phyloP scores from a whole-genome alignment of 2,888 invertebrate genomes.

The Andrena minutula region DNA sequence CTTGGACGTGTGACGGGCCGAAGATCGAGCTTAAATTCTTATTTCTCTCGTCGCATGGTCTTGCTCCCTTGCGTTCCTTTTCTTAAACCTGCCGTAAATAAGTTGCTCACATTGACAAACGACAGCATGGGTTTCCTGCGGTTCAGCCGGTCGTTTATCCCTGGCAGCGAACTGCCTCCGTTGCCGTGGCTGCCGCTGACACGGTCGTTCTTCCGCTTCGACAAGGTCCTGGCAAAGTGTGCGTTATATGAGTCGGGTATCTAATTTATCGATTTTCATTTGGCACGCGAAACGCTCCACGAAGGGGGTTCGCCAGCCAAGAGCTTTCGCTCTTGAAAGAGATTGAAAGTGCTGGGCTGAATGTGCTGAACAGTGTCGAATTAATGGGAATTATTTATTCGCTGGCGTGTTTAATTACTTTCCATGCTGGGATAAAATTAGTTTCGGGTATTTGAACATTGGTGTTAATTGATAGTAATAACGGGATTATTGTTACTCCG shows the following conservation, averaged over 20 bases:
- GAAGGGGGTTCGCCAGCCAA: not conserved
- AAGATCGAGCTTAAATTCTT: constrained; percentile 34
- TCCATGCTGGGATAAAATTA: too few species aligned
- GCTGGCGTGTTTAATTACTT: too few species aligned
- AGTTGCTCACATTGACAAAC: constrained; percentile 56
- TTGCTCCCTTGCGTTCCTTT: constrained; percentile 25
- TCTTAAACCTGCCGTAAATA: constrained; percentile 45
- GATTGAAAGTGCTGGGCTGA: too few species aligned
- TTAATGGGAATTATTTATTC: not conserved
- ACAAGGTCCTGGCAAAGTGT: constrained; percentile 36
- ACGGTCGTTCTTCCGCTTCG: constrained; percentile 33
- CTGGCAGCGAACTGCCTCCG: constrained; percentile 41
- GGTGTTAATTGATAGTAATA: too few species aligned
- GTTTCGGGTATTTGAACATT: too few species aligned
- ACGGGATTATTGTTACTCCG: too few species aligned
- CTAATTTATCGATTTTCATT: constrained; percentile 39
- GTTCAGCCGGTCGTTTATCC: constrained; percentile 47
- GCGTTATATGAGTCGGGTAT: constrained; percentile 30
- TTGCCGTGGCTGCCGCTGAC: constrained; percentile 21
- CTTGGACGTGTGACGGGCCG: not conserved
- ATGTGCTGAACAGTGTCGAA: constrained; percentile 8
- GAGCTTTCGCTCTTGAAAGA: too few species aligned
- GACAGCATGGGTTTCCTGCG: constrained; percentile 34
- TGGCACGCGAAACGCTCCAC: constrained; percentile 6
- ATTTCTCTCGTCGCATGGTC: constrained; percentile 13